Conservation (phyloP, 2,797 vertebrate genomes). For the Acanthopagrus latus region DNA sequence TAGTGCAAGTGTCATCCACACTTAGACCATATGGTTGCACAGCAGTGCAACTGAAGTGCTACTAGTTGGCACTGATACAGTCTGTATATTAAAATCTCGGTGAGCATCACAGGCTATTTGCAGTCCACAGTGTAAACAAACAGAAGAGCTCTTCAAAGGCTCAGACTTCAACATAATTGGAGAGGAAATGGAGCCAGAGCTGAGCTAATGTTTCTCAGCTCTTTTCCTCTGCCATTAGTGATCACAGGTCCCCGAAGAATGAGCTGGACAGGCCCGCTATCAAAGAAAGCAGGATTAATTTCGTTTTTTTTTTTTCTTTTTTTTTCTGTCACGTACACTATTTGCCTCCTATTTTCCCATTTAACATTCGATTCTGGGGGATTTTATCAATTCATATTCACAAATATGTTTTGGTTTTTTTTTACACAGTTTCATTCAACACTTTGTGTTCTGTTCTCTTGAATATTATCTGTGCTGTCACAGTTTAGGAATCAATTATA, state of each 20-base stretch:
- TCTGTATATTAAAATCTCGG: constrained; percentile 71
- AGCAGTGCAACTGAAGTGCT: constrained; percentile 35
- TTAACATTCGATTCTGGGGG: not conserved
- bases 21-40: constrained; percentile 36
- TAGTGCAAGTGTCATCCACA: constrained; percentile 33
- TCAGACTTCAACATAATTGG: constrained; percentile 73
- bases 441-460: constrained; percentile 8
- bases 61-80: constrained; percentile 53
- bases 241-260: constrained; percentile 63
- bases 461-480: constrained; percentile 20
- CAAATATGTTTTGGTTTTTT: not conserved
- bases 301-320: not conserved
- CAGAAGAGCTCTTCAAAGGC: constrained; percentile 77
- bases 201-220: constrained; percentile 65
- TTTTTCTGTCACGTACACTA: not conserved
- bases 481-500: constrained; percentile 15
- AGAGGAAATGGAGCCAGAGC: constrained; percentile 77
- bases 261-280: constrained; percentile 54
- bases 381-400: not conserved
- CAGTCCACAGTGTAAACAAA: constrained; percentile 75
- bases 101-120: constrained; percentile 67
- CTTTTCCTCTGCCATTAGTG: constrained; percentile 70
- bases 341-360: constrained; percentile 3
- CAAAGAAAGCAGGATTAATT: constrained; percentile 36
- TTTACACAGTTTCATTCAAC: not conserved